Percentiles rank a stretch among this genome's conserved stretches.
Conservation (phyloP, 1,140 invertebrate genomes). For the Calycopis cecrops region DNA sequence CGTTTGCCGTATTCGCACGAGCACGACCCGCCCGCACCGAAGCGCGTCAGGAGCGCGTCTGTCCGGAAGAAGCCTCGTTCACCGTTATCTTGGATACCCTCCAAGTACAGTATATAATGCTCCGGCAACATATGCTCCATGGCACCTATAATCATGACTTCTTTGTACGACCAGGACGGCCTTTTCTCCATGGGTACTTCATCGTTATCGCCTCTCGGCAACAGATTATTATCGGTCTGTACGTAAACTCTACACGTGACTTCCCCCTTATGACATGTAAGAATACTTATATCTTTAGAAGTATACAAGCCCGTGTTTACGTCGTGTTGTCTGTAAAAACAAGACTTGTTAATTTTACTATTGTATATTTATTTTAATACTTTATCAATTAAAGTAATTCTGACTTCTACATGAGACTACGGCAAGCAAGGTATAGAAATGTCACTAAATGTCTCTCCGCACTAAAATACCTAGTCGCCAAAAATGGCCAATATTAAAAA, state of each 20-base stretch:
- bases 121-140: constrained; percentile 45
- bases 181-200: constrained; percentile 44
- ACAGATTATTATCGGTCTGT: constrained; percentile 36
- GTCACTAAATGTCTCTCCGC: no score
- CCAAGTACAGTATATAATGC: constrained; percentile 48
- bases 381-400: no score
- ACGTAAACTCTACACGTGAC: constrained; percentile 44
- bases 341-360: no score
- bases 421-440: no score
- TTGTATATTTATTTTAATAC: no score
- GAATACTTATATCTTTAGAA: constrained; percentile 35
- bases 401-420: no score
- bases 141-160: constrained; percentile 50
- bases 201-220: constrained; percentile 56
- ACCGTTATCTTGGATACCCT: constrained; percentile 47
- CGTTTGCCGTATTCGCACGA: no score
- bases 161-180: constrained; percentile 54
- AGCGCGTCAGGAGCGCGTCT: constrained; percentile 40
- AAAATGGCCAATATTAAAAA: background rate
- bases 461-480: no score
- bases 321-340: constrained; percentile 44
- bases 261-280: constrained; percentile 44
- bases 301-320: constrained; percentile 50
- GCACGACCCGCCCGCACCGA: constrained; percentile 36
- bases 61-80: constrained; percentile 45